Conservation (phyloP, 2,888 invertebrate genomes). For the Priocnemis perturbator region DNA sequence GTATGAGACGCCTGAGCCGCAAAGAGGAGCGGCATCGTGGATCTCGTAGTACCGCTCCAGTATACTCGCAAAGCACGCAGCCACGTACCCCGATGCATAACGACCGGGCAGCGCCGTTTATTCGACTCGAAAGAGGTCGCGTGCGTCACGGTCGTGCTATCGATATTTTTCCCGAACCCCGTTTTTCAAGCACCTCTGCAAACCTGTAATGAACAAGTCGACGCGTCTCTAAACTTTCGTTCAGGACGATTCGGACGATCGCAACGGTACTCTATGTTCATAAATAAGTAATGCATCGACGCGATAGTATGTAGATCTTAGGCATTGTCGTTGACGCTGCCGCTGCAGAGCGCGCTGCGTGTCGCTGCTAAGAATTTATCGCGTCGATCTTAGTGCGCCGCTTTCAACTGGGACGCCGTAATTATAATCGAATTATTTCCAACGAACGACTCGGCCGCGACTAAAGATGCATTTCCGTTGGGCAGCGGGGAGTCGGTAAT, state of each 20-base stretch:
- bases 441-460: no score
- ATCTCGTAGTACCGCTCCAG: conserved; percentile 26
- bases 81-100: conserved; percentile 27
- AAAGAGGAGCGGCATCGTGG: conserved; percentile 31
- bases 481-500: background rate
- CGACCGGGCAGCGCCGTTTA: conserved; percentile 15
- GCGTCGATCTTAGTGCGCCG: background rate
- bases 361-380: no score
- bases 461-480: background rate
- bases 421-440: no score
- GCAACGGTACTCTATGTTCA: no score
- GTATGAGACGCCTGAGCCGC: conserved; percentile 35
- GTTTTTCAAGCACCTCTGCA: background rate
- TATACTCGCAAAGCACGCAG: conserved; percentile 7
- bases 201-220: background rate
- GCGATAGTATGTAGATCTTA: no score
- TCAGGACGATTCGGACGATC: no score
- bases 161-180: conserved; percentile 1
- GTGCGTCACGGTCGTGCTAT: conserved; percentile 13
- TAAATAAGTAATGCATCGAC: no score
- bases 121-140: conserved; percentile 25
- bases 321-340: no score
- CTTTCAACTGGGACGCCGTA: background rate
- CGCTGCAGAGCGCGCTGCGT: no score
- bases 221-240: no score